Conservation (phyloP, 2,113 vertebrate species). For the Elanus axillaris region DNA sequence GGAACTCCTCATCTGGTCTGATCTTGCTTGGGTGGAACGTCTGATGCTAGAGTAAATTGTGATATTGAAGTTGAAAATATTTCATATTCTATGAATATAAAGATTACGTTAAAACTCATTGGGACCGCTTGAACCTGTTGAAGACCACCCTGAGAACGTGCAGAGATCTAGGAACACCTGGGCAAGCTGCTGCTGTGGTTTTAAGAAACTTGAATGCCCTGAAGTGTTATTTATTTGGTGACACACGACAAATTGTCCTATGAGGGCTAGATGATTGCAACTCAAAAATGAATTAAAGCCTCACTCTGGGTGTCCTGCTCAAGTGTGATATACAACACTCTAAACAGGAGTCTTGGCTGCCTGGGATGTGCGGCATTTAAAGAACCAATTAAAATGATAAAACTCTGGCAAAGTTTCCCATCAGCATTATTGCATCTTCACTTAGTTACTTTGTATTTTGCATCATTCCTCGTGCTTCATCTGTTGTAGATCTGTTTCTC, state of each 20-base stretch:
- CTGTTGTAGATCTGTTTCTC: not conserved
- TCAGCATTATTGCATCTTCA: not conserved
- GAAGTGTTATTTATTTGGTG: not conserved
- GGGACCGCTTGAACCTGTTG: not conserved
- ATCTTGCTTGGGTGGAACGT: not conserved
- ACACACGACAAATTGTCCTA: not conserved
- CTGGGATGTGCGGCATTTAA: not conserved
- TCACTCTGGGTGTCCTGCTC: not conserved
- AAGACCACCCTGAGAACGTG: not conserved
- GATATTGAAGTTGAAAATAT: not conserved
- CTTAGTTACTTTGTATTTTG: conserved; percentile 3
- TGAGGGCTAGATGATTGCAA: not conserved
- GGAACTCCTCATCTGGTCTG: not conserved
- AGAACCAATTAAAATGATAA: conserved; percentile 29
- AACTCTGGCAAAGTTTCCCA: conserved; percentile 15
- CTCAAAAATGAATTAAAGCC: conserved; percentile 38
- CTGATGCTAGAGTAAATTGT: not conserved
- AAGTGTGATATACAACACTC: not conserved
- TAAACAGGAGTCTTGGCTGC: conserved; percentile 20
- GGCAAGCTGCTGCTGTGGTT: not conserved
- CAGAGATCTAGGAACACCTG: not conserved
- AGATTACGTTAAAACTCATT: not conserved
- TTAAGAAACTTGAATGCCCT: not conserved
- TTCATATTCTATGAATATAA: not conserved
- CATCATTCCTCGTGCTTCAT: not conserved